Base-by-base conservation (phyloP, 2,113 vertebrate genomes). In the Phalacrocorax brasilianus region DNA sequence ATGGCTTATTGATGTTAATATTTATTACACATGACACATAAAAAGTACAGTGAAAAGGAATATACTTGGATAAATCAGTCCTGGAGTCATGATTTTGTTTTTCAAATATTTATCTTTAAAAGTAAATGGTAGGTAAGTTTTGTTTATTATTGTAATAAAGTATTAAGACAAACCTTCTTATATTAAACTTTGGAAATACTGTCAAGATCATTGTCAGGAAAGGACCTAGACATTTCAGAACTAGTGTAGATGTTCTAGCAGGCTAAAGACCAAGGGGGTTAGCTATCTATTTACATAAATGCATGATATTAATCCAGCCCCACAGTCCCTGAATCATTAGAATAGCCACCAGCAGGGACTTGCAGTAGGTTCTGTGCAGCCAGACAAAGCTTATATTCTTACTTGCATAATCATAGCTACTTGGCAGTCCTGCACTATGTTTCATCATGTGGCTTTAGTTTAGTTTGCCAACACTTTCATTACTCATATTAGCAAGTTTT, bases 161-260 rank as follows among this genome's bases (percentile, higher is more conserved):
- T 24, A 56, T 47, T 42, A 63, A 58, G 55, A 70, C 9, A 87
- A 77, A 58, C 0, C 3, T 85, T 67, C 8, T 38, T 35, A 71
- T 7, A 40, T 3, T 47, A 62, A 74, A 40, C 12, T 88, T 53
- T n/a, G 22, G 38, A 62, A 58, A 58, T 16, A 10, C 21, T 66
- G 13, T 50, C 21, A 74, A 84, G 45, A 24, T 30, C 22, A 58
- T 62, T 38, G 18, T 32, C 16, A 70, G 47, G 28, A 50, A 79
- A 84, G 40, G 6, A 68, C 5, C 10, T 38, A n/a, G 9, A 55
- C 49, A 11, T 17, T 81, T 93, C 81, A 93, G 50, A 70, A 33
- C 6, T 26, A 3, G 16, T 52, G 49, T 23, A 55, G 15, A 26
- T 38, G 13, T 42, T 70, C 35, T 35, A 66, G 14, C 0, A 1